Base-by-base conservation (phyloP, 2,888 invertebrate species). In the Aleiodes alternator region DNA sequence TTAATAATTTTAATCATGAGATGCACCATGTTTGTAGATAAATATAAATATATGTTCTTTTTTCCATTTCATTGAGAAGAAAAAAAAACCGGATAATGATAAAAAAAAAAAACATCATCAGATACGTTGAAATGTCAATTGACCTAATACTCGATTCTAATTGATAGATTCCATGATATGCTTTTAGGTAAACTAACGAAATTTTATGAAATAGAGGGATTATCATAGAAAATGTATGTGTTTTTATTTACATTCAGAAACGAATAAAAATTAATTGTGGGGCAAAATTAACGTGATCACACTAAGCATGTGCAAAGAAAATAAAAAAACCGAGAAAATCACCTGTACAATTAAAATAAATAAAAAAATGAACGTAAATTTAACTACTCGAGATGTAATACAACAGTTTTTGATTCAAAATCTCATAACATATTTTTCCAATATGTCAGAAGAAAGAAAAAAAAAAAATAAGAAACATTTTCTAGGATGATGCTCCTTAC, bases 401-500 rank as follows among this genome's bases (percentile, higher is more conserved):
- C 43, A 0, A 3, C 43, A 34, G 34, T 34, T 43, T 43, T 11
- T 43, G 43, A 43, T 43, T 9, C 43, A 43, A 43, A 43, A 43
- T 43, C 43, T 11, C 43, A 64, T 16, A 4, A 8, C 9, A 43
- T 43, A 43, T 43, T 43, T 64, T 64, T 64, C 14, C 43, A 23
- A 48, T 64, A 48, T 48, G 16, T 64, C 14, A 34, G 70, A 34
- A 34, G 5, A 34, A 34, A 2, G 34, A 34, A 34, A 34, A 34
- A 6, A 23, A 23, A 78, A 76, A 73, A 72, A 77, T 74, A 77
- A 80, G 70, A 81, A 82, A 80, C 84, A 83, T 82, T 84, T 82
- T 83, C 80, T 80, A 80, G 83, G 83, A 82, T 83, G 79, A 80
- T 79, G 77, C 78, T 78, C 81, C 80, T 82, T 80, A 78, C 70